A percentile compares a stretch with the other conserved stretches of the same genome.
These are phyloP conservation scores for Sylvilagus floridanus DNA, from an alignment of 2,797 vertebrate species.

Conservation along the genomic window DNA sequence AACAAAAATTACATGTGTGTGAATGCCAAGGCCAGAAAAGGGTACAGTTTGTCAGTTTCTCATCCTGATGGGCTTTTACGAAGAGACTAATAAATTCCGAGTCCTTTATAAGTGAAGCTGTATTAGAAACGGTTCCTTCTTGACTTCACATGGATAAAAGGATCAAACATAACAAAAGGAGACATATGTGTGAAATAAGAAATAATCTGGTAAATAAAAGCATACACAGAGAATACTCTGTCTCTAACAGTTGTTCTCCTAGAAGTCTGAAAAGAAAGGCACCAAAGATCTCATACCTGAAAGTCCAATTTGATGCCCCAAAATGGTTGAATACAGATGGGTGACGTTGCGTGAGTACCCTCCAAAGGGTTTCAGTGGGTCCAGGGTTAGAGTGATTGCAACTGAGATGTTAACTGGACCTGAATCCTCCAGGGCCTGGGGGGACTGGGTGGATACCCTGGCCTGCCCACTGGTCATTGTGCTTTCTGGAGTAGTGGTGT, in stretches of 20 bases:
- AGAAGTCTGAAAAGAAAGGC: not conserved
- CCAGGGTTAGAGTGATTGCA: slow-evolving; percentile 96
- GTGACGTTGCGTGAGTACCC: slow-evolving; percentile 98
- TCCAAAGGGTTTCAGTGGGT: slow-evolving; percentile 95
- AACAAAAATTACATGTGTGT: not conserved
- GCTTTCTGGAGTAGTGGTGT: slow-evolving; percentile 94
- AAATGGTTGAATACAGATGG: slow-evolving; percentile 94
- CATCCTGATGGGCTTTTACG: not conserved
- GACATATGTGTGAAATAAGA: not conserved
- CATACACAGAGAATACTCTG: not conserved
- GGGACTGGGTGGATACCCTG: slow-evolving; percentile 93
- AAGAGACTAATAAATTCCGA: not conserved
- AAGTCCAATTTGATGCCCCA: slow-evolving; percentile 97
- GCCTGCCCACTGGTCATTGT: slow-evolving; percentile 94
- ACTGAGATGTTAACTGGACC: slow-evolving; percentile 97
- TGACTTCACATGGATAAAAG: not conserved
- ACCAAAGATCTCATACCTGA: slow-evolving; percentile 89
- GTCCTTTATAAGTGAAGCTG: not conserved
- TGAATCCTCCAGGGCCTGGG: slow-evolving; percentile 94
- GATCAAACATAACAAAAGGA: not conserved
- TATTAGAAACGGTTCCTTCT: not conserved
- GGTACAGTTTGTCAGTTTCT: not conserved
- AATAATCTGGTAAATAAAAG: not conserved
- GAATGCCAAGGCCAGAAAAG: not conserved
- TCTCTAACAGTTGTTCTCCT: not conserved